These are phyloP conservation scores for Labeo calbasu DNA, from an alignment of 2,797 vertebrate genomes.

Conservation along the genomic window DNA sequence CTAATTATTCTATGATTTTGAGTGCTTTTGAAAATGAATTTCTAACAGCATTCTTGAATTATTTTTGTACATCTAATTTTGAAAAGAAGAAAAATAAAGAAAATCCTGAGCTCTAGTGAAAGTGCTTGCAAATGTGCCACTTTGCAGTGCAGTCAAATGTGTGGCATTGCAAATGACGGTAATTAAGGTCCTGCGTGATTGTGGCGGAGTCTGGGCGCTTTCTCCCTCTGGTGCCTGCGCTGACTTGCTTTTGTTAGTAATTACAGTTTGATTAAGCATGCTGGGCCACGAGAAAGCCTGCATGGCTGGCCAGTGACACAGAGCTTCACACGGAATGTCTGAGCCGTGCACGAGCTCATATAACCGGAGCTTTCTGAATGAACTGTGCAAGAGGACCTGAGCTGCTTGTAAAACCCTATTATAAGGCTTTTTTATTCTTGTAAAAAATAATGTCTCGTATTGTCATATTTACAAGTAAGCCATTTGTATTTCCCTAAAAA, in stretches of 20 bases:
- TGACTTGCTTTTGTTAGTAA: constrained; percentile 79
- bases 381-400: neutral
- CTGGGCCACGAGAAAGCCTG: constrained; percentile 74
- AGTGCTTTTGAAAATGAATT: constrained; percentile 4
- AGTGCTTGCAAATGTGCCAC: constrained; percentile 53
- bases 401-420: constrained; percentile 72
- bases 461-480: constrained; percentile 38
- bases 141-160: constrained; percentile 56
- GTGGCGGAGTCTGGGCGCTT: constrained; percentile 52
- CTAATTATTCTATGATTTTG: constrained; percentile 10
- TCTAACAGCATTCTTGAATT: neutral
- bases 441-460: neutral
- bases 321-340: constrained; percentile 78
- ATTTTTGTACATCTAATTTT: constrained; percentile 35
- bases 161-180: constrained; percentile 66
- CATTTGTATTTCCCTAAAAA: neutral
- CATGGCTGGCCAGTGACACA: constrained; percentile 73
- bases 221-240: constrained; percentile 68
- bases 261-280: constrained; percentile 84
- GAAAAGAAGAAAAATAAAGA: constrained; percentile 5
- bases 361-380: constrained; percentile 35
- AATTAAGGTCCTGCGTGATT: constrained; percentile 75
- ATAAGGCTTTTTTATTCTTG: constrained; percentile 62
- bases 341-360: constrained; percentile 61
- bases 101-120: constrained; percentile 32